Evolutionary conservation across 1,140 invertebrate species (phyloP).

Genomic region (Sweltsa coloradensis): DNA sequence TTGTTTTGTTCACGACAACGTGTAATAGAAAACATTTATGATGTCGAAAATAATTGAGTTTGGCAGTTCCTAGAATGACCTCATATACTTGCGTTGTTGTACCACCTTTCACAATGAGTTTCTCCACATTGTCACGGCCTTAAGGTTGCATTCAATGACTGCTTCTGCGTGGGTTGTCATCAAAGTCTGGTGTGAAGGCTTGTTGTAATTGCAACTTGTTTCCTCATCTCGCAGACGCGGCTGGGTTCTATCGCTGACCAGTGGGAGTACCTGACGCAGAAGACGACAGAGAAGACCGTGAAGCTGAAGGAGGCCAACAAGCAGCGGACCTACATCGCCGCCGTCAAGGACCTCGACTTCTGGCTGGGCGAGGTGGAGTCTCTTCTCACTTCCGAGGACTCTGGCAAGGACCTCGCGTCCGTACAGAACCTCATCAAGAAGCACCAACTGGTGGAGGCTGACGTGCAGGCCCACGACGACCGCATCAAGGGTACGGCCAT

Average conservation of each 20-base stretch:
- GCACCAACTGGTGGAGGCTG: constrained; percentile 95
- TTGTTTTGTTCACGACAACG: no score
- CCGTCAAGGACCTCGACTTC: constrained; percentile 98
- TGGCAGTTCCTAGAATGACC: no score
- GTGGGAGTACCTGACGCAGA: constrained; percentile 96
- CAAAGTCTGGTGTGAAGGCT: no score
- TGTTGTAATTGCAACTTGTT: no score
- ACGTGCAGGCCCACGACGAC: constrained; percentile 92
- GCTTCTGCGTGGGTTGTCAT: no score
- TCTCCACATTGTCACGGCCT: no score
- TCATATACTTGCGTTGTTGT: no score
- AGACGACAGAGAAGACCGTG: constrained; percentile 94
- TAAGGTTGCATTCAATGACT: no score
- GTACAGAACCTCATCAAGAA: constrained; percentile 99
- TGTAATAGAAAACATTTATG: no score
- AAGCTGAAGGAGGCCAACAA: constrained; percentile 98
- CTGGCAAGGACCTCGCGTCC: constrained; percentile 94
- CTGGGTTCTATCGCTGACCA: constrained; percentile 93
- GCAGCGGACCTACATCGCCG: constrained; percentile 97
- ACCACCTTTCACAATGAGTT: no score
- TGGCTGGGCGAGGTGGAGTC: constrained; percentile 99
- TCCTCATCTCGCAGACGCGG: constrained; percentile 33
- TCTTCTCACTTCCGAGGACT: constrained; percentile 90
- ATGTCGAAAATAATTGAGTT: no score
- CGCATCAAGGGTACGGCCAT: constrained; percentile 81